These are phyloP conservation scores for Villa cingulata DNA, from an alignment of 2,888 invertebrate genomes.

Conservation along the genomic window DNA sequence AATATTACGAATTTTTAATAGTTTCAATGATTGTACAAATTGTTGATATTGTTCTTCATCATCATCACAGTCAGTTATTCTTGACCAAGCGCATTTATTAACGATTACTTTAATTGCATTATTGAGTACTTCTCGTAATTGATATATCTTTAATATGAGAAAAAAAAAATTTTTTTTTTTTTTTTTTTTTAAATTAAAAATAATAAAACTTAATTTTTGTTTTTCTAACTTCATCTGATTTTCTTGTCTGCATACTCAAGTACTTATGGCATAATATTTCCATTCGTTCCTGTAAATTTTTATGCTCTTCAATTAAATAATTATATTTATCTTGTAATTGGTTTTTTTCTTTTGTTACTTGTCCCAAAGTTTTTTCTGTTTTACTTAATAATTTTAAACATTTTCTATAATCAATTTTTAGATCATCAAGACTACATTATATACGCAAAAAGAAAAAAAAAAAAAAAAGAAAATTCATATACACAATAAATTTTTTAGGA, in stretches of 20 bases:
- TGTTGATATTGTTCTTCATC: neutral
- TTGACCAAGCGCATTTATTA: neutral
- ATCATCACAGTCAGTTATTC: neutral
- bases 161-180: neutral
- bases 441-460: neutral
- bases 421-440: slow-evolving; percentile 27
- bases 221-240: slow-evolving; percentile 22
- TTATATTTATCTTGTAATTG: slow-evolving; percentile 23
- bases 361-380: slow-evolving; percentile 23
- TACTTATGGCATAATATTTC: slow-evolving; percentile 23
- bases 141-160: slow-evolving; percentile 3
- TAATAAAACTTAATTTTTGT: neutral
- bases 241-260: slow-evolving; percentile 23
- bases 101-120: neutral
- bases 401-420: slow-evolving; percentile 23
- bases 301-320: slow-evolving; percentile 19
- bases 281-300: slow-evolving; percentile 6
- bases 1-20: neutral
- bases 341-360: slow-evolving; percentile 22
- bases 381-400: slow-evolving; percentile 25
- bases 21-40: neutral
- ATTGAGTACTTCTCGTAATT: slow-evolving; percentile 3
- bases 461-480: neutral
- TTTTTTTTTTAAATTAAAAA: neutral
- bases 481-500: too few species aligned